Evolutionary conservation across 2,888 invertebrate genomes (phyloP).

Genomic region (Drosophila mayaguana): DNA sequence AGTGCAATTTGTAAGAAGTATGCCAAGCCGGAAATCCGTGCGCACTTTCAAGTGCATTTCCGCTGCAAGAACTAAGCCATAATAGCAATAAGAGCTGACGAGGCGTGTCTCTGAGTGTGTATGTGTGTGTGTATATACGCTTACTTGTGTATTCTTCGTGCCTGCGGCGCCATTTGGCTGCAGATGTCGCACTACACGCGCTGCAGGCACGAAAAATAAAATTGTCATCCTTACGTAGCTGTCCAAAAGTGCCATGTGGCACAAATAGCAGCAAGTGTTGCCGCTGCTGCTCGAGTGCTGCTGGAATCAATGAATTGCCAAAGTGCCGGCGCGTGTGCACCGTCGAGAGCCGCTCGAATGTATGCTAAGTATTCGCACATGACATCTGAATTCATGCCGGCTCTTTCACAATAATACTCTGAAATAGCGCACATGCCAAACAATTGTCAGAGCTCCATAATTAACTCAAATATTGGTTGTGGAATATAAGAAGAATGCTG

Average conservation of each 20-base stretch:
- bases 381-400: slow-evolving; percentile 18
- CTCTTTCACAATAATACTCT: neutral
- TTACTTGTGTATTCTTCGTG: slow-evolving; percentile 26
- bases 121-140: neutral
- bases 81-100: slow-evolving; percentile 7
- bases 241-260: slow-evolving; percentile 29
- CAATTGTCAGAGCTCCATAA: neutral
- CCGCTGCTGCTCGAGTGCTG: slow-evolving; percentile 8
- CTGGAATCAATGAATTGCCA: slow-evolving; percentile 43
- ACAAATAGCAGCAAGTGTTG: slow-evolving; percentile 39
- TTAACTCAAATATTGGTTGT: neutral
- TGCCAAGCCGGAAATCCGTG: slow-evolving; percentile 66
- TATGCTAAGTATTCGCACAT: slow-evolving; percentile 46
- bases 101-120: neutral
- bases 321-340: slow-evolving; percentile 46
- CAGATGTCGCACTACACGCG: slow-evolving; percentile 37
- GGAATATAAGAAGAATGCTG: neutral
- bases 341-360: slow-evolving; percentile 42
- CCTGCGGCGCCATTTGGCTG: slow-evolving; percentile 48
- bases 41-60: slow-evolving; percentile 72
- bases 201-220: slow-evolving; percentile 47
- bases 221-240: slow-evolving; percentile 41
- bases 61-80: slow-evolving; percentile 42
- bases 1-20: slow-evolving; percentile 27
- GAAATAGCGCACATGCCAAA: neutral